Evolutionary conservation across 2,113 vertebrate genomes (phyloP).

Genomic region (Pontoporia blainvillei): DNA sequence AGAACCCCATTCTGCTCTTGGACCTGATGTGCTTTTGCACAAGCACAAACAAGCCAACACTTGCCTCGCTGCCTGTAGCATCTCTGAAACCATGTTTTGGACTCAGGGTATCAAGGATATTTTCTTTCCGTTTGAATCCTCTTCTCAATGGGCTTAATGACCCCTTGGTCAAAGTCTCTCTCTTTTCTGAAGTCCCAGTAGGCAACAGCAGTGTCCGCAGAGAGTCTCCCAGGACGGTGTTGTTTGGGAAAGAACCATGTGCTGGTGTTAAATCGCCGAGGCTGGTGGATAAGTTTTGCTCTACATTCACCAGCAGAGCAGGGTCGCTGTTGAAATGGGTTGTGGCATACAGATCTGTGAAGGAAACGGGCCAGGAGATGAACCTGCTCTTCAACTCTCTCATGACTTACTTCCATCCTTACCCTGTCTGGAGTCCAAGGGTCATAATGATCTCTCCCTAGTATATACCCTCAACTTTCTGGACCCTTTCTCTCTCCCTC

Average conservation of each 20-base stretch:
- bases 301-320: slow-evolving; percentile 25
- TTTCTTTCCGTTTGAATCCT: slow-evolving; percentile 63
- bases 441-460: not conserved
- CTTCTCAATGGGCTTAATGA: slow-evolving; percentile 56
- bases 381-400: not conserved
- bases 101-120: slow-evolving; percentile 18
- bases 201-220: slow-evolving; percentile 43
- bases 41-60: slow-evolving; percentile 59
- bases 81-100: slow-evolving; percentile 63
- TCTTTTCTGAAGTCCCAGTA: slow-evolving; percentile 62
- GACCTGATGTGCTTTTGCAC: not conserved
- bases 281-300: slow-evolving; percentile 47
- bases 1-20: not conserved
- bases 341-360: slow-evolving; percentile 74
- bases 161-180: slow-evolving; percentile 49
- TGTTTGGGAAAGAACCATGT: slow-evolving; percentile 53
- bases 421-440: not conserved
- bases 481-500: not conserved
- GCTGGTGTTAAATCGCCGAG: slow-evolving; percentile 43
- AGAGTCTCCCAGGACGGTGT: slow-evolving; percentile 35
- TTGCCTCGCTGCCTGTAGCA: slow-evolving; percentile 62
- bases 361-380: slow-evolving; percentile 45
- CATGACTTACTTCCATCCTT: not conserved
- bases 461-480: not conserved
- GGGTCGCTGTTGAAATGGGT: slow-evolving; percentile 66